phyloP scores from a whole-genome alignment of 1,140 invertebrate genomes.

The Stratiolaelaps scimitus region DNA sequence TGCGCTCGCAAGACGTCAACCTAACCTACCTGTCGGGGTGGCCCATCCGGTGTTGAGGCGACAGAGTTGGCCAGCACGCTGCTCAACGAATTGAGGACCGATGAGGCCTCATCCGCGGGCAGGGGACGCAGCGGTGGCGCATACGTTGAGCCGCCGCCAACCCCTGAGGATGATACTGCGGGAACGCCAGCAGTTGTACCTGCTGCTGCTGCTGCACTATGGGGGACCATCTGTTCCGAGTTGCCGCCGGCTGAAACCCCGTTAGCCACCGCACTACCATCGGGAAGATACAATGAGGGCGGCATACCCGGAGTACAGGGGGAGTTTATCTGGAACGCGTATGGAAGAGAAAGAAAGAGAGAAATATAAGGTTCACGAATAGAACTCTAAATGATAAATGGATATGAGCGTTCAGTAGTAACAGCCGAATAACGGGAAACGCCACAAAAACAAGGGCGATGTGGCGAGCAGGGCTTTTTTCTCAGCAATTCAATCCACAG shows the following conservation, averaged over 20 bases:
- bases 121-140: slow-evolving; percentile 1
- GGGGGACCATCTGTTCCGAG: not conserved
- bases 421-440: no score
- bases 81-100: slow-evolving; percentile 28
- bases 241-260: slow-evolving; percentile 1
- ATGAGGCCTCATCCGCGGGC: slow-evolving; percentile 15
- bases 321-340: slow-evolving; percentile 20
- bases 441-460: no score
- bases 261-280: not conserved
- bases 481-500: no score
- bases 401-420: no score
- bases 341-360: not conserved
- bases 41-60: slow-evolving; percentile 13
- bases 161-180: no score
- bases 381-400: no score
- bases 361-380: no score
- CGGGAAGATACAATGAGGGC: slow-evolving; percentile 1
- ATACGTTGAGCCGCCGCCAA: no score
- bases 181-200: no score
- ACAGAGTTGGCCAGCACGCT: slow-evolving; percentile 27
- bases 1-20: no score
- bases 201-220: no score
- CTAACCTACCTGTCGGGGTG: slow-evolving; percentile 5
- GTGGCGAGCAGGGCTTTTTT: no score
- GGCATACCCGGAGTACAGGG: slow-evolving; percentile 9